Evolutionary conservation across 2,797 vertebrate species (phyloP).

Genomic region (Dromococcyx pavoninus): DNA sequence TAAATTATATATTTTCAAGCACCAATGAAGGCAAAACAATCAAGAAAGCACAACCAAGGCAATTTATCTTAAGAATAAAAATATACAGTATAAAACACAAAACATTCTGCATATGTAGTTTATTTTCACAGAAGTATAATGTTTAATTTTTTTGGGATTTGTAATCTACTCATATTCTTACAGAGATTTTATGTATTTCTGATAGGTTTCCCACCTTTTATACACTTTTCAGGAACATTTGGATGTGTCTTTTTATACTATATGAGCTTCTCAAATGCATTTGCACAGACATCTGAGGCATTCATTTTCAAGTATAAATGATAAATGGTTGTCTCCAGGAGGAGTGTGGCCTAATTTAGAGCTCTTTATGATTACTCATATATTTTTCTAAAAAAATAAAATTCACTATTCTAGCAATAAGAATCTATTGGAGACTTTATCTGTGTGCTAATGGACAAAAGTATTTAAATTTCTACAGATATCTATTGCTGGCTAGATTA

Average conservation of each 20-base stretch:
- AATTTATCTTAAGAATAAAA: neutral
- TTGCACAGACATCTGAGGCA: neutral
- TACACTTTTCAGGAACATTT: neutral
- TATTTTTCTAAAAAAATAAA: neutral
- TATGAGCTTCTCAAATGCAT: neutral
- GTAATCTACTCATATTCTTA: neutral
- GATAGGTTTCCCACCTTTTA: neutral
- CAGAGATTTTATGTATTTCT: neutral
- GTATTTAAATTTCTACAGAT: conserved; percentile 33
- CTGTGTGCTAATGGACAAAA: conserved; percentile 39
- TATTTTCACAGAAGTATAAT: neutral
- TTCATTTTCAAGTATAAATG: neutral
- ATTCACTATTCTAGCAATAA: conserved; percentile 1
- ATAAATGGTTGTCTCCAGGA: neutral
- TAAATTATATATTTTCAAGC: neutral
- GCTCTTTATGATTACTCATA: neutral
- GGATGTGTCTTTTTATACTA: neutral
- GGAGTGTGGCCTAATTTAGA: conserved; percentile 6
- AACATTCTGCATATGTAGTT: neutral
- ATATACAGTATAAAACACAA: neutral
- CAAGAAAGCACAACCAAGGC: neutral
- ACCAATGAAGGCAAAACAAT: neutral
- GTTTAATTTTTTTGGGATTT: neutral
- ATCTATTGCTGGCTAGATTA: neutral
- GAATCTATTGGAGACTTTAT: conserved; percentile 9